Conservation (phyloP, 2,888 invertebrate genomes). For the Leucoma salicis region DNA sequence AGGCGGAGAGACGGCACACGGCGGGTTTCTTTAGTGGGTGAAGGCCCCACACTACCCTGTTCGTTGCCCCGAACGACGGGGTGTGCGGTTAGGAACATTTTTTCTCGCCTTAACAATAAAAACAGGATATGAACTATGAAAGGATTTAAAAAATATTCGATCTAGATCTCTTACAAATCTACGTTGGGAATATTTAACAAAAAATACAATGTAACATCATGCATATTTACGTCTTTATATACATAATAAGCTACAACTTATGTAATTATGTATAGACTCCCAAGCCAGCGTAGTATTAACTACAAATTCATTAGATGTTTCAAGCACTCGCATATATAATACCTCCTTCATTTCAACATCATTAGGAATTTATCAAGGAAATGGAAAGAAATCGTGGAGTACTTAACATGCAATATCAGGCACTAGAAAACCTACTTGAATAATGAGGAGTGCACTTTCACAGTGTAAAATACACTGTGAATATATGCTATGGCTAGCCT, state of each 20-base stretch:
- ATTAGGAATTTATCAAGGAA: slow-evolving; percentile 9
- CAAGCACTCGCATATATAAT: neutral
- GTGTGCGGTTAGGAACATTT: no score
- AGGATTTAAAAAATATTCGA: no score
- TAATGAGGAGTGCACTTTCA: slow-evolving; percentile 28
- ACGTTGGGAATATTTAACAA: no score
- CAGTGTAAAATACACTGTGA: neutral
- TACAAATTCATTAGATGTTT: neutral
- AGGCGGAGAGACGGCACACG: no score
- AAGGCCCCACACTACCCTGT: no score
- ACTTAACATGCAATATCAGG: slow-evolving; percentile 25
- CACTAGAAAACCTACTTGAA: slow-evolving; percentile 24
- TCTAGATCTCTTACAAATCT: no score
- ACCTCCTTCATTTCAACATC: neutral
- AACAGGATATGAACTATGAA: no score
- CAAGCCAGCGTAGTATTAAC: neutral
- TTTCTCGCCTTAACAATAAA: no score
- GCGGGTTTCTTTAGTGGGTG: no score
- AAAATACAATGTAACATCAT: no score
- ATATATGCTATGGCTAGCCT: no score
- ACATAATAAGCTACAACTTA: neutral
- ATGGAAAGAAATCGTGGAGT: slow-evolving; percentile 12
- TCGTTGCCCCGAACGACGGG: no score
- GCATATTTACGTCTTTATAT: neutral
- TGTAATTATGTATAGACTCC: neutral